Evolutionary conservation across 2,797 vertebrate species (phyloP).

Genomic region (Rhinella marina): DNA sequence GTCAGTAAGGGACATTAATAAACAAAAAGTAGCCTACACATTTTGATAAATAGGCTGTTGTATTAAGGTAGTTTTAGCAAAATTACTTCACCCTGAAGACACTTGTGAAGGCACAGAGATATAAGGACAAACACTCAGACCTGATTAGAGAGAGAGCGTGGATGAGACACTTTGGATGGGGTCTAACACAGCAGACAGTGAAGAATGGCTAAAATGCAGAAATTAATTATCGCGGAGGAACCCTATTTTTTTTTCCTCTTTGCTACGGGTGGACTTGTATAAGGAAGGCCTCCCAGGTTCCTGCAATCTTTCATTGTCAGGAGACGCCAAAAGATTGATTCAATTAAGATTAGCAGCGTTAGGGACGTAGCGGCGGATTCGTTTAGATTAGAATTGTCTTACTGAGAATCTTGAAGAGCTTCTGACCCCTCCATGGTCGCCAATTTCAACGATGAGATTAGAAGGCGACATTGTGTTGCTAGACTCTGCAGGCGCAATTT

Average conservation of each 20-base stretch:
- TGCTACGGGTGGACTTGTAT: slow-evolving; percentile 74
- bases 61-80: slow-evolving; percentile 66
- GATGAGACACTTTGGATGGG: slow-evolving; percentile 71
- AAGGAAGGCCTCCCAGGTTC: slow-evolving; percentile 91
- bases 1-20: slow-evolving; percentile 60
- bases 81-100: slow-evolving; percentile 69
- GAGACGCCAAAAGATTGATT: slow-evolving; percentile 94
- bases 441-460: slow-evolving; percentile 61
- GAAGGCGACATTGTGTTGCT: slow-evolving; percentile 47
- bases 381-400: slow-evolving; percentile 78
- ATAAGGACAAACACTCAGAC: slow-evolving; percentile 71
- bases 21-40: slow-evolving; percentile 60
- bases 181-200: slow-evolving; percentile 80
- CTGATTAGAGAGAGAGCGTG: slow-evolving; percentile 73
- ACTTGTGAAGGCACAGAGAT: slow-evolving; percentile 65
- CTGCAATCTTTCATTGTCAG: slow-evolving; percentile 98
- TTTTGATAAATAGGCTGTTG: slow-evolving; percentile 44
- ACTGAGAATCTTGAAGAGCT: slow-evolving; percentile 68
- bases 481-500: slow-evolving; percentile 30
- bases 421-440: slow-evolving; percentile 66
- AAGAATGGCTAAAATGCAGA: slow-evolving; percentile 89
- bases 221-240: slow-evolving; percentile 87
- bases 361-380: slow-evolving; percentile 86
- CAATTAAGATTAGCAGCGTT: slow-evolving; percentile 98
- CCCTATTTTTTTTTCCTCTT: slow-evolving; percentile 69